Base-by-base conservation (phyloP, 2,888 invertebrate genomes). In the Drosophila picticornis region DNA sequence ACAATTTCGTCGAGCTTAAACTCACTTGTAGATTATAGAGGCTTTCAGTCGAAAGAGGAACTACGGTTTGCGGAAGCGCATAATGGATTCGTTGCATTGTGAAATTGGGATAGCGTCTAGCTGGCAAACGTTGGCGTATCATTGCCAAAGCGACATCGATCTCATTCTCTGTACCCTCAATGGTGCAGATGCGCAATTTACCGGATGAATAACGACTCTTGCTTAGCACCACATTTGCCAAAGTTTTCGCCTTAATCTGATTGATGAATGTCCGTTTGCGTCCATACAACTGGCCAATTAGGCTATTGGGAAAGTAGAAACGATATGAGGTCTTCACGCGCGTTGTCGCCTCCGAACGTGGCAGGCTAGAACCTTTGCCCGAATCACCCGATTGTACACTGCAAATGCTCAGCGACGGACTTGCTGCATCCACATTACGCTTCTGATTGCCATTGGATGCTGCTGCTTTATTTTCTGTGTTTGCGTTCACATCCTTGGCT, bases 201-300 rank as follows among this genome's bases (percentile, higher is more conserved):
- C 94, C 94, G 2, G 79, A 62, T 72, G 95, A 95, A 81, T 95
- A 95, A 19, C 96, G 96, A 94, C 97, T 97, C 90, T 96, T 91
- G 78, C 91, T 91, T n/a, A 99, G 95, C 80, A 95, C 94, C 58
- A 98, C 96, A 90, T 95, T 96, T 27, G 98, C 97, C 81, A 96
- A 95, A 2, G 97, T 96, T 92, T 96, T 96, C 36, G 95, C 94
- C 92, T 97, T 97, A 80, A 97, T 96, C 89, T 95, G 95, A 78
- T 96, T 96, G n/a, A 99, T 96, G 93, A 96, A 96, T 48, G 95
- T 94, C 51, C 98, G 98, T 84, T 96, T 95, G 86, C 95, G 96
- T 48, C 99, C 99, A 92, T 98, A 98, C 82, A 99, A 94, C 68
- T 96, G 95, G 25, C 98, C 98, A 70, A 98, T 97, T 77, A 98